Base-by-base conservation (phyloP, 2,797 vertebrate species). In the Onychomys leucogaster region DNA sequence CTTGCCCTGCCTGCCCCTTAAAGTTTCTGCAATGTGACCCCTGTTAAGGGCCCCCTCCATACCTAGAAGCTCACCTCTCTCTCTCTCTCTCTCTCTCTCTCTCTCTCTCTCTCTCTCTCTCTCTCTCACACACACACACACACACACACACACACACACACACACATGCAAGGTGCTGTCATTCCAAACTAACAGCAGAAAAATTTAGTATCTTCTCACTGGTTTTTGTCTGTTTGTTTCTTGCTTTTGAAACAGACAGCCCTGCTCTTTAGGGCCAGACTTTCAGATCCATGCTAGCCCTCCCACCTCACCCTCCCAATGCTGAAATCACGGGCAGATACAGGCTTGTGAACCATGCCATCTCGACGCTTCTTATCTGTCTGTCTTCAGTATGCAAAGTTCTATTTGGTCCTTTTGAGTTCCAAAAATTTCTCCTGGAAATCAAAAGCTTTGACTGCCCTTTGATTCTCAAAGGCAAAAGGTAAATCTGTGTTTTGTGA, bases 391-490 rank as follows among this genome's bases (percentile, higher is more conserved):
- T 7, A 29, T 65, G 34, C 52, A 88, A 34, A 80, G n/a, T n/a
- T n/a, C n/a, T 78, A 27, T 55, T 81, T 9, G n/a, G 63, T 75
- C 65, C 49, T 92, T 87, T 65, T 71, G 52, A 84, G 67, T 81
- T 92, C 57, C 37, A 59, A 80, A 83, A 84, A 81, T 90, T 90
- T 49, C 16, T 61, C 37, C 14, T 76, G 59, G 65, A 85, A 94
- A 92, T 78, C 17, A 91, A 93, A 83, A 88, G 32, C 61, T 88
- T 94, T 85, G 19, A 87, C 67, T 32, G 55, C 37, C 37, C 87
- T 49, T 76, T 87, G 43, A 95, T 71, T 83, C 57, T 83, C 32
- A 76, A 84, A 86, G 41, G 37, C 71, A 34, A 94, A 89, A 86
- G 88, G 86, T 46, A 65, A 73, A 8, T 73, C 55, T 75, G 17